Conservation (phyloP, 2,888 invertebrate species). For the Chalcis sispes region DNA sequence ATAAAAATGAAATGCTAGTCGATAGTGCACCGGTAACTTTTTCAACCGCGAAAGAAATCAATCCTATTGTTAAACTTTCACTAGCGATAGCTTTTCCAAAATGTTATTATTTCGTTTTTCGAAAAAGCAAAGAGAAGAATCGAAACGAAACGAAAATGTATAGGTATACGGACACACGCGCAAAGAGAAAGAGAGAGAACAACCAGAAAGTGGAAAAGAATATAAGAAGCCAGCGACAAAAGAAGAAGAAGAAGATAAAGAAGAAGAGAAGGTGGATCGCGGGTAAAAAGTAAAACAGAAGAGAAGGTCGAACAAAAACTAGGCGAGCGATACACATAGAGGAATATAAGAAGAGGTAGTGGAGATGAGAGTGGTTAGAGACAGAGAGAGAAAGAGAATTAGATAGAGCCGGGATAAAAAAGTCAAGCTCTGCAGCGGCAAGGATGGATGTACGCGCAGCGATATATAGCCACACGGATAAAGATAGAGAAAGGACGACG, state of each 20-base stretch:
- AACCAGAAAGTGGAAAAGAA: too few species aligned
- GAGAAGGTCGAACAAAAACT: not conserved
- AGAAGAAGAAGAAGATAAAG: conserved; percentile 8
- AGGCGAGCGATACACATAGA: conserved; percentile 18
- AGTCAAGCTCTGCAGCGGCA: conserved; percentile 19
- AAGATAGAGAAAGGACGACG: not conserved
- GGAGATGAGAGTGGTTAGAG: too few species aligned
- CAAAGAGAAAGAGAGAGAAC: conserved; percentile 6
- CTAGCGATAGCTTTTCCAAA: too few species aligned
- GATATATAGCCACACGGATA: not conserved
- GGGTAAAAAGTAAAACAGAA: too few species aligned
- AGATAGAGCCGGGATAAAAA: conserved; percentile 58
- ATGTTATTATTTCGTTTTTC: too few species aligned
- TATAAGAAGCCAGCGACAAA: conserved; percentile 12
- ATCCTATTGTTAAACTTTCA: too few species aligned
- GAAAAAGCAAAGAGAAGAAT: not conserved
- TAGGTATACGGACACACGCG: not conserved
- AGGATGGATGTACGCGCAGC: not conserved
- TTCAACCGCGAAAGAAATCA: too few species aligned
- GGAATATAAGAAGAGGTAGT: conserved; percentile 37
- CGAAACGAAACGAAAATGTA: not conserved
- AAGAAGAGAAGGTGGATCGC: conserved; percentile 8
- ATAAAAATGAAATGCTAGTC: too few species aligned
- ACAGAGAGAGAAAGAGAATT: conserved; percentile 57
- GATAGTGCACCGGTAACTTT: too few species aligned